Evolutionary conservation across 2,113 vertebrate genomes (phyloP).

Genomic region (Pycnonotus jocosus): DNA sequence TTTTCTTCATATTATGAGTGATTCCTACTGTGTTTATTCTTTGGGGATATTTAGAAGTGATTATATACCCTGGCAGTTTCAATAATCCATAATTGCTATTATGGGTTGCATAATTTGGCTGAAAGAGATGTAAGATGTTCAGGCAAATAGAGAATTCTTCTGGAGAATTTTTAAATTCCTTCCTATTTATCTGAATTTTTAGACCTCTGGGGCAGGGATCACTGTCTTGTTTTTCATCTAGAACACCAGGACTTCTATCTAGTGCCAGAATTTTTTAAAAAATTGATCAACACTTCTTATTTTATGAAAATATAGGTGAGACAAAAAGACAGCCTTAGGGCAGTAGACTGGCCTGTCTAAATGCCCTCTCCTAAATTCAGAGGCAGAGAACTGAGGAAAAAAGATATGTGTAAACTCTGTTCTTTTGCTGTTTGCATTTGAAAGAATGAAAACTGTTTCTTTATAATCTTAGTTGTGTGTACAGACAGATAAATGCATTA

Average conservation of each 20-base stretch:
- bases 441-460: neutral
- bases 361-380: neutral
- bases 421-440: neutral
- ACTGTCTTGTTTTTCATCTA: neutral
- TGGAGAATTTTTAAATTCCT: neutral
- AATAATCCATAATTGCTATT: neutral
- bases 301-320: neutral
- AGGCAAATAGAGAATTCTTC: neutral
- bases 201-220: neutral
- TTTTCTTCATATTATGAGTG: neutral
- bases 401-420: neutral
- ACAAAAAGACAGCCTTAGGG: neutral
- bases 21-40: neutral
- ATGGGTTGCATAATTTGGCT: neutral
- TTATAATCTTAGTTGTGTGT: neutral
- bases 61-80: neutral
- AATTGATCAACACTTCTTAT: neutral
- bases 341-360: neutral
- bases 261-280: neutral
- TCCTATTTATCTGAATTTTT: neutral
- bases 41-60: neutral
- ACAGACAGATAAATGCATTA: neutral
- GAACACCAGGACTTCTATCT: neutral
- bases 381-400: neutral
- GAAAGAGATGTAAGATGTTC: neutral